Evolutionary conservation across 2,113 vertebrate genomes (phyloP).

Genomic region (Alosa alosa): DNA sequence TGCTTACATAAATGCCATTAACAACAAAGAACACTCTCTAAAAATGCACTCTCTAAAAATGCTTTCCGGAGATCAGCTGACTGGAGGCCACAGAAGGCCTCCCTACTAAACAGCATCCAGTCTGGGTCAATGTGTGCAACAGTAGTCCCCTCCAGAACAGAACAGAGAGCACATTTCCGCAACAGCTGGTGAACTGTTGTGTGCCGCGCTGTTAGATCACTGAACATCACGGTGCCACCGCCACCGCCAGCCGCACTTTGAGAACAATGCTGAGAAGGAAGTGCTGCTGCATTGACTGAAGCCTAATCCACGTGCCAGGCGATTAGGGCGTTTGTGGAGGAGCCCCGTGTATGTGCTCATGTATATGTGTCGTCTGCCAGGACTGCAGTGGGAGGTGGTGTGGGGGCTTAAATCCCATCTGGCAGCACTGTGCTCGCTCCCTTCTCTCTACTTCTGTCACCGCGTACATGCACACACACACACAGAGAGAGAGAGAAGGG

Average conservation of each 20-base stretch:
- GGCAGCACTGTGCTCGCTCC: slow-evolving; percentile 44
- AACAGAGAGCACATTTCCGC: not conserved
- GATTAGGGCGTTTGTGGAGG: slow-evolving; percentile 53
- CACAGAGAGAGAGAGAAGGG: slow-evolving; percentile 26
- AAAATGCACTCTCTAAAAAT: not conserved
- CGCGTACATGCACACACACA: not conserved
- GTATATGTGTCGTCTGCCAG: slow-evolving; percentile 14
- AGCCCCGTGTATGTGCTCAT: slow-evolving; percentile 49
- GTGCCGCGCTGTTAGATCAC: not conserved
- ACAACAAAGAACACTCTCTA: not conserved
- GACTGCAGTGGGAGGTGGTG: slow-evolving; percentile 13
- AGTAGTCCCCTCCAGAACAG: not conserved
- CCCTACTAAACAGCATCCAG: not conserved
- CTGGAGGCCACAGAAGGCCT: not conserved
- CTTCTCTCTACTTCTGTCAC: slow-evolving; percentile 37
- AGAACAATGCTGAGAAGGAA: slow-evolving; percentile 27
- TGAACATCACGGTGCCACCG: not conserved
- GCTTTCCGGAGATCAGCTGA: not conserved
- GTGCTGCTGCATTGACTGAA: slow-evolving; percentile 41
- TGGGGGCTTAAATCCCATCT: slow-evolving; percentile 58
- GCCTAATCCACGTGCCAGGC: slow-evolving; percentile 47
- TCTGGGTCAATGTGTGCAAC: not conserved
- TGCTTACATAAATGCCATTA: not conserved
- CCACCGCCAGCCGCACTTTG: slow-evolving; percentile 23
- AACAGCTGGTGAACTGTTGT: slow-evolving; percentile 2